These are phyloP conservation scores for Dipus sagitta DNA, from an alignment of 2,797 vertebrate genomes.

Conservation along the genomic window DNA sequence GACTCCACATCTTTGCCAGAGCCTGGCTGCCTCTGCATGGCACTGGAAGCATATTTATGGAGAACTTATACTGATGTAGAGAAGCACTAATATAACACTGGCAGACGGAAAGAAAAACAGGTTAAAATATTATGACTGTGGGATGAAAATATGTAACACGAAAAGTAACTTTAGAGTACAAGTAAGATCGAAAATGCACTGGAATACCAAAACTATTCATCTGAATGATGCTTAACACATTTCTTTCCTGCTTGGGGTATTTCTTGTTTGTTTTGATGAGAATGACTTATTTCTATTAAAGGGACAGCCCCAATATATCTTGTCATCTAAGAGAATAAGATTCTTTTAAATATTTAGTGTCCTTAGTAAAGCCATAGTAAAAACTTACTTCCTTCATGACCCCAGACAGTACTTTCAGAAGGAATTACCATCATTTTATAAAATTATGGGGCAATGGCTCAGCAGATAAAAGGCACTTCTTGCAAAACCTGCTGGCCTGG, in stretches of 20 bases:
- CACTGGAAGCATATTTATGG: background rate
- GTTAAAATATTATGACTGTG: background rate
- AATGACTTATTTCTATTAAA: background rate
- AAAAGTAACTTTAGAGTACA: background rate
- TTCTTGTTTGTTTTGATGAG: conserved; percentile 10
- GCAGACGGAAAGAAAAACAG: background rate
- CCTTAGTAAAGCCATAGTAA: background rate
- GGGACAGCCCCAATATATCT: background rate
- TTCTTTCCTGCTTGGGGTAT: background rate
- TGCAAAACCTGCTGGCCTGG: no score
- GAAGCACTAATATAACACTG: background rate
- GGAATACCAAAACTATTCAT: background rate
- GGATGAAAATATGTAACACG: background rate
- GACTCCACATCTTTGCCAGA: background rate
- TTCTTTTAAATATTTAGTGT: conserved; percentile 9
- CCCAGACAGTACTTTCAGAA: background rate
- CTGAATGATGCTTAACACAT: background rate
- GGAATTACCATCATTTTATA: background rate
- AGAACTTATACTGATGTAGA: background rate
- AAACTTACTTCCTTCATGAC: background rate
- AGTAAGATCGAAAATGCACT: background rate
- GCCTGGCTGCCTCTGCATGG: background rate
- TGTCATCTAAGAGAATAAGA: background rate
- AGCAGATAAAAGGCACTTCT: no score
- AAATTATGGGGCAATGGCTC: background rate